phyloP scores from a whole-genome alignment of 2,113 vertebrate genomes.

The Callocephalon fimbriatum region DNA sequence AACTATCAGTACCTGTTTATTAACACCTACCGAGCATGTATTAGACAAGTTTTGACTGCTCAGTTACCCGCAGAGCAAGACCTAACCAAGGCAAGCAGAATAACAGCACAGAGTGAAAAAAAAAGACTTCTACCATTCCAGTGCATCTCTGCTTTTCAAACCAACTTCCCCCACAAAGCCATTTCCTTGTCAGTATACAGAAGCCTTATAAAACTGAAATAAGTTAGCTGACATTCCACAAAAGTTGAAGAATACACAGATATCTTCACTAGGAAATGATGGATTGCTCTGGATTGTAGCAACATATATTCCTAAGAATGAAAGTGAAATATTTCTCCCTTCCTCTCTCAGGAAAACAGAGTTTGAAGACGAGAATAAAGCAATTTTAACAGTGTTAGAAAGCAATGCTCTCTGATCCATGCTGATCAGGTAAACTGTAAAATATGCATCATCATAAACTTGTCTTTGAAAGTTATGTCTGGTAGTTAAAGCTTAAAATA shows the following conservation, averaged over 20 bases:
- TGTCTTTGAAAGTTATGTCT: not conserved
- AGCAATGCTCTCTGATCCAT: not conserved
- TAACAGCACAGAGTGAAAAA: rapidly evolving
- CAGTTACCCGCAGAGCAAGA: not conserved
- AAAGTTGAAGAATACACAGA: not conserved
- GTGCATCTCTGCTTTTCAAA: not conserved
- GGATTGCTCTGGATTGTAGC: not conserved
- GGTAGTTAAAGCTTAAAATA: not conserved
- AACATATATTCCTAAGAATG: not conserved
- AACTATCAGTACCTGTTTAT: not conserved
- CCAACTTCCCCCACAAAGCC: not conserved
- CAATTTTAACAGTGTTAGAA: not conserved
- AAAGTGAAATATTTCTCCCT: not conserved
- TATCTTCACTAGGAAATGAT: not conserved
- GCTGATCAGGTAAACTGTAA: not conserved
- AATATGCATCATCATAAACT: not conserved
- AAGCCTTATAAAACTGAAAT: not conserved
- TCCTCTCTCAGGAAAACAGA: not conserved
- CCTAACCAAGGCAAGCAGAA: not conserved
- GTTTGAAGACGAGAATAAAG: not conserved
- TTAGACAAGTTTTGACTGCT: not conserved
- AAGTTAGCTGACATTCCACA: not conserved
- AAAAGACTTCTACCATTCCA: not conserved
- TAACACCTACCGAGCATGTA: not conserved
- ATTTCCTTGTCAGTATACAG: not conserved